phyloP scores from a whole-genome alignment of 2,113 vertebrate species.

The Alces alces region DNA sequence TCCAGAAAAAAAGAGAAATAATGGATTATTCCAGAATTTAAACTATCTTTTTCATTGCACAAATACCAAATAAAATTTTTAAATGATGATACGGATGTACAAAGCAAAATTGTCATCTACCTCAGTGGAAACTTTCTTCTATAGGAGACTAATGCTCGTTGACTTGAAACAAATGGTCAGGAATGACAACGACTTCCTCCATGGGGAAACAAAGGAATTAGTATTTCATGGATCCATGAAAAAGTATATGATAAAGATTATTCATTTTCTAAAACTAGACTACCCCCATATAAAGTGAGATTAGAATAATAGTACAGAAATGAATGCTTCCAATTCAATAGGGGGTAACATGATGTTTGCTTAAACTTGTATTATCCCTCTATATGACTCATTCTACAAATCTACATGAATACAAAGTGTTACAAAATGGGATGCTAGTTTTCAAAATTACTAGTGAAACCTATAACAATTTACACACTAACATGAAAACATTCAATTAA shows the following conservation, averaged over 20 bases:
- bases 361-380: background rate
- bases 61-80: background rate
- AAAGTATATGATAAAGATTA: background rate
- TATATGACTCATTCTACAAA: background rate
- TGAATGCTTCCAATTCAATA: background rate
- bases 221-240: background rate
- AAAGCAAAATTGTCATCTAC: background rate
- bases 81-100: background rate
- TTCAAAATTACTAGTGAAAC: background rate
- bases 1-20: constrained; percentile 19
- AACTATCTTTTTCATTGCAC: background rate
- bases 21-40: background rate
- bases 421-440: background rate
- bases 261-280: background rate
- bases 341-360: background rate
- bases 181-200: background rate
- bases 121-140: background rate
- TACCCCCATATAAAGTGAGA: background rate
- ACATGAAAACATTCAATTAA: background rate
- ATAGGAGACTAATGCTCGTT: background rate
- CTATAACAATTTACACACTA: background rate
- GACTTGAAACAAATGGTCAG: background rate
- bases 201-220: background rate
- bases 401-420: background rate
- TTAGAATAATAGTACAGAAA: background rate